A percentile compares a stretch with the other conserved stretches of the same genome.
Evolutionary conservation across 2,797 vertebrate genomes (phyloP).

Genomic region (Pseudochromis fuscus): DNA sequence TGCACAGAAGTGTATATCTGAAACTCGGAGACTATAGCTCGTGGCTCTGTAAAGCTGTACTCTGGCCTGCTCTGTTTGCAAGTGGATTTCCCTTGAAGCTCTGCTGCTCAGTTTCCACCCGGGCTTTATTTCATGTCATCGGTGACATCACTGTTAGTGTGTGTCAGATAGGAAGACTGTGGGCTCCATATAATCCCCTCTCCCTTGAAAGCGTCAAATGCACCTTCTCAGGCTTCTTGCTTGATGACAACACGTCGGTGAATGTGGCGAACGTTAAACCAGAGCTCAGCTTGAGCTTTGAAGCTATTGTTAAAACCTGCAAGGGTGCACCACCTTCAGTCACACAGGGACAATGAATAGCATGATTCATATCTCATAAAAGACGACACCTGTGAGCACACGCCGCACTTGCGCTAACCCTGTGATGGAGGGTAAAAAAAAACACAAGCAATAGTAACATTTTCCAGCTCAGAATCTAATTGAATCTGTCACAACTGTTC

Average conservation of each 20-base stretch:
- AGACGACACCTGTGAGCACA: slow-evolving; percentile 63
- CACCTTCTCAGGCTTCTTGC: slow-evolving; percentile 50
- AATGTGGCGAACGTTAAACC: slow-evolving; percentile 63
- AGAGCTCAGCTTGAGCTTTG: slow-evolving; percentile 70
- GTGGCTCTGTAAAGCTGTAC: slow-evolving; percentile 12
- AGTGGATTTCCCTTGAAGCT: slow-evolving; percentile 25
- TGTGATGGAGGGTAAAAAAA: background rate
- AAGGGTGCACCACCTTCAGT: slow-evolving; percentile 57
- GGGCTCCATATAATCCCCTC: slow-evolving; percentile 50
- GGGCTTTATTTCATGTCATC: slow-evolving; percentile 43
- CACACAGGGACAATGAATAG: slow-evolving; percentile 63
- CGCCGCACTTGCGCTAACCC: slow-evolving; percentile 13
- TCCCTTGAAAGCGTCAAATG: slow-evolving; percentile 47
- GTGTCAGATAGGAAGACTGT: slow-evolving; percentile 22
- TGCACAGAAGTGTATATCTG: too few species aligned
- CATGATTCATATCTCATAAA: slow-evolving; percentile 73
- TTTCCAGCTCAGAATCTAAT: slow-evolving; percentile 65
- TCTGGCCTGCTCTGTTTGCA: slow-evolving; percentile 7
- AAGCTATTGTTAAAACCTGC: slow-evolving; percentile 70
- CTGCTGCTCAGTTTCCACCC: slow-evolving; percentile 30
- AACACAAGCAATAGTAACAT: slow-evolving; percentile 21
- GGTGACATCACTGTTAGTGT: slow-evolving; percentile 58
- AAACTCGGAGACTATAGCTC: too few species aligned
- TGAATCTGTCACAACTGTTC: slow-evolving; percentile 72
- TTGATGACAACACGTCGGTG: slow-evolving; percentile 60